Base-by-base conservation (phyloP, 2,113 vertebrate species). In the Aramus guarauna region DNA sequence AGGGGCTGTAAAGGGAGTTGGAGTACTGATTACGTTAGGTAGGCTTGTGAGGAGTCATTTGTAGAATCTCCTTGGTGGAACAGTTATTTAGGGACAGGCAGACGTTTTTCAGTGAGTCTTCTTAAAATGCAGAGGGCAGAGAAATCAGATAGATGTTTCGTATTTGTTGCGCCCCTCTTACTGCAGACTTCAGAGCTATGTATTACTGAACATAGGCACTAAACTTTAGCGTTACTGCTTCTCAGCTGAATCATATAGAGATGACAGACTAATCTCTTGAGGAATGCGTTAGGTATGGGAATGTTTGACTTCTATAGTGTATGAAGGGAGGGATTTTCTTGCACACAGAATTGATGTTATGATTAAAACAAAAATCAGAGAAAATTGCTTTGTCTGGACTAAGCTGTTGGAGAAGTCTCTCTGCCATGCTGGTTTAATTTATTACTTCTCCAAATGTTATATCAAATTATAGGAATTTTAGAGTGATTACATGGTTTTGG, bases 191-290 rank as follows among this genome's bases (percentile, higher is more conserved):
- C 66, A 67, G 53, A 50, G 63, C 90, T 48, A 4, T 6, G 47
- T 47, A 11, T 24, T 87, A 21, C 72, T 66, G 80, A 81, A 45
- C 71, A 24, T 12, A 50, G 88, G 77, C 50, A 72, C 41, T 62
- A 85, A 59, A 64, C n/a, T 32, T 6, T 0, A 76, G 27, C 3
- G 1, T 26, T 39, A 12, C 1, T 90, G 8, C 15, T 32, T 62
- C 60, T 52, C 76, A 55, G 15, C 79, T 29, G 73, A 72, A 6
- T 41, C 1, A 3, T 0, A 60, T 64, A 56, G 48, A 45, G 47
- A 34, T 26, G 26, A 9, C 39, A 22, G 56, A 12, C 34, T 19
- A 2, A 63, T 29, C 77, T 55, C 15, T 15, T 21, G 17, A 29
- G n/a, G 36, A 30, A 27, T 69, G n/a, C 22, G 27, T 41, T 58